Percentiles rank a stretch among this genome's conserved stretches.
Conservation (phyloP, 2,888 invertebrate species). For the Drosophila lacicola region DNA sequence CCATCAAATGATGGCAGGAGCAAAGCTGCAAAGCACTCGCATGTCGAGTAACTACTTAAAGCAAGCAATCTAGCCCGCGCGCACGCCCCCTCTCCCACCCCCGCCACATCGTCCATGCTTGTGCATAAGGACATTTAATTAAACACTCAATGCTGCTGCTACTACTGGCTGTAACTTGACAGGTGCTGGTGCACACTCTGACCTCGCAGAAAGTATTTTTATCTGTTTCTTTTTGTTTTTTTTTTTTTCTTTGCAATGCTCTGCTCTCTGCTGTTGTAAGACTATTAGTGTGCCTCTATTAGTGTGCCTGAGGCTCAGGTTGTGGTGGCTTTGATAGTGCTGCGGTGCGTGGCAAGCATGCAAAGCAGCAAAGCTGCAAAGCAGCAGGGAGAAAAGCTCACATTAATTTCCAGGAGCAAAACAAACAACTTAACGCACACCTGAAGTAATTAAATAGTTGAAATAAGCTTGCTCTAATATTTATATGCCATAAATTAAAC, state of each 20-base stretch:
- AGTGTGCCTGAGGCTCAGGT: constrained; percentile 21
- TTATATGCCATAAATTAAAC: constrained; percentile 76
- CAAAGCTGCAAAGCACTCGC: constrained; percentile 15
- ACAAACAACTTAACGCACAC: constrained; percentile 55
- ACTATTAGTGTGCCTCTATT: constrained; percentile 39
- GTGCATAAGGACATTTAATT: constrained; percentile 54
- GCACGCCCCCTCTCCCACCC: neutral
- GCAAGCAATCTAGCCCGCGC: constrained; percentile 3
- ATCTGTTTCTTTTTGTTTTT: neutral
- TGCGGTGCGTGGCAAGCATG: constrained; percentile 8
- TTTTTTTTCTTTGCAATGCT: constrained; percentile 1
- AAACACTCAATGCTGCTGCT: constrained; percentile 46
- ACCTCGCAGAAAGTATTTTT: constrained; percentile 13
- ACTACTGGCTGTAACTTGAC: constrained; percentile 4
- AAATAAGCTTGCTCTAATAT: constrained; percentile 76
- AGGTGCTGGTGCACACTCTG: constrained; percentile 19
- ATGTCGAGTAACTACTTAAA: constrained; percentile 32
- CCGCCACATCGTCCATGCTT: neutral
- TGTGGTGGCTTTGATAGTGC: neutral
- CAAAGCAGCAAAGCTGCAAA: constrained; percentile 11
- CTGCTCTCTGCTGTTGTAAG: constrained; percentile 18
- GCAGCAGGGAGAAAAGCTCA: constrained; percentile 8
- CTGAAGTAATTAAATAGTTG: constrained; percentile 78
- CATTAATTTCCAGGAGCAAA: constrained; percentile 35
- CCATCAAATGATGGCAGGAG: constrained; percentile 11